Base-by-base conservation (phyloP, 2,113 vertebrate species). In the Arvicanthis niloticus region DNA sequence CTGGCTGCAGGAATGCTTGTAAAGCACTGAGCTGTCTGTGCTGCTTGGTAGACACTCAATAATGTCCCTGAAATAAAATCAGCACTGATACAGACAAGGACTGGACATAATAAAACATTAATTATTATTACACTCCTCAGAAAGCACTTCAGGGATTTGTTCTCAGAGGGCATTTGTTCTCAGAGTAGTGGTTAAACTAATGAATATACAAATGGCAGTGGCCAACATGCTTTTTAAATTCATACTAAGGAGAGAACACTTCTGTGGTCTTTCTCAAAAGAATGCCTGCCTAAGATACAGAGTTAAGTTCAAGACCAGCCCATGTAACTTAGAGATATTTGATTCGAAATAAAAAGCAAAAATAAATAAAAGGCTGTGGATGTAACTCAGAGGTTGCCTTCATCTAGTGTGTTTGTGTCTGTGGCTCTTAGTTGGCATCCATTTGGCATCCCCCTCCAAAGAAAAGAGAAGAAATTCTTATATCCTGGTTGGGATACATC, bases 11-110 rank as follows among this genome's bases (percentile, higher is more conserved):
- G 78, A 86, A 58, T 34, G 6, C 13, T 65, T n/a, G 13, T 68
- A 78, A 95, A 62, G 21, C 88, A 21, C 68, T 77, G 90, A 82
- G 31, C 42, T 70, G 78, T 56, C 92, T 15, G 77, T 40, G 11
- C 37, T 84, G 29, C 58, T 91, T 1, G 81, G 78, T 34, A 94
- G 19, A 78, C n/a, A 76, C 31, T 91, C 48, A 56, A 48, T 1
- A 16, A 92, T 76, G 67, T 31, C 62, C 88, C 91, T 48, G 48
- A 72, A 88, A 48, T 91, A 94, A 96, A 82, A 89, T 51, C 60
- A 84, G 53, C 62, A 78, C 37, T 93, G 56, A 91, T n/a, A 77
- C 3, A 3, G 24, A 90, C 95, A 95, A 17, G 29, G 21, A 37
- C 22, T 89, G 73, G 56, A 60, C 58, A 77, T 84, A 89, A 73